Evolutionary conservation across 2,113 vertebrate species (phyloP).

Genomic region (Muntiacus reevesi): DNA sequence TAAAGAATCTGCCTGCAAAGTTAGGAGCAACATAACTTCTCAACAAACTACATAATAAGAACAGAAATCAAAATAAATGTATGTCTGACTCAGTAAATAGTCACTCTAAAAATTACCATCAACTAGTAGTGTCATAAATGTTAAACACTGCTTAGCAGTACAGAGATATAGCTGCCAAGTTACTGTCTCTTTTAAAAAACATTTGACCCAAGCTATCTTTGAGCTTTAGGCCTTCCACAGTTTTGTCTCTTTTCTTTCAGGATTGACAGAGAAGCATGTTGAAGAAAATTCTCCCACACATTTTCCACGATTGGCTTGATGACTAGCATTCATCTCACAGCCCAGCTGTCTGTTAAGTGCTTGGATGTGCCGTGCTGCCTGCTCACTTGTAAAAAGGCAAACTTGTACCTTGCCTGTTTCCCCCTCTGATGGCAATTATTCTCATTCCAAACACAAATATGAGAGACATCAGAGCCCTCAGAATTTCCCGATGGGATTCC

Average conservation of each 20-base stretch:
- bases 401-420: neutral
- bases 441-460: neutral
- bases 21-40: neutral
- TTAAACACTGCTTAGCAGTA: neutral
- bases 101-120: neutral
- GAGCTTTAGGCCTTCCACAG: neutral
- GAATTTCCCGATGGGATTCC: neutral
- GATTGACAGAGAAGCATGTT: neutral
- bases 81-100: neutral
- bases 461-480: neutral
- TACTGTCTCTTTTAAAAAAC: neutral
- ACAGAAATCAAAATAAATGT: neutral
- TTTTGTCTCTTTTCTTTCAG: constrained; percentile 11
- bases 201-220: neutral
- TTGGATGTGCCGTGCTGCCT: neutral
- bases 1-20: neutral
- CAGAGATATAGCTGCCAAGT: neutral
- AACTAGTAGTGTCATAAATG: neutral
- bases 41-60: neutral
- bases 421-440: neutral
- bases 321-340: neutral
- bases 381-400: neutral
- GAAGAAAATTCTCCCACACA: neutral
- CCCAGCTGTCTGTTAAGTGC: neutral
- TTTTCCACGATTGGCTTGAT: neutral